Base-by-base conservation (phyloP, 2,797 vertebrate genomes). In the Avahi laniger region DNA sequence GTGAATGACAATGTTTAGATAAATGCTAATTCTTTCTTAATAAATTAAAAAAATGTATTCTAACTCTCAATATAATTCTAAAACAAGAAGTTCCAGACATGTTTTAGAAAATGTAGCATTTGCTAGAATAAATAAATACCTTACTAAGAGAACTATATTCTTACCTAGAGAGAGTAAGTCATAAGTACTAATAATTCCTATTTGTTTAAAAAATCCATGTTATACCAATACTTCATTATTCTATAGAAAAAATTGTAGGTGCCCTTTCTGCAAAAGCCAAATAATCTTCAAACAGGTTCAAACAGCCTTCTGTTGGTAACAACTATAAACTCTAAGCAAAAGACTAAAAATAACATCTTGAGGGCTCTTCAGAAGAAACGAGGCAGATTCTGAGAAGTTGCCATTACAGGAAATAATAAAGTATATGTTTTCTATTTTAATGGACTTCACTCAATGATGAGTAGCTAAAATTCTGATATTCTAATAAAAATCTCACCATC, bases 91-190 rank as follows among this genome's bases (percentile, higher is more conserved):
- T 86, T 86, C 41, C 67, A 73, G 28, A 89, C 12, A 65, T 61
- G 15, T 33, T 82, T 65, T 83, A 17, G 63, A 92, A 96, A 94
- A 75, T 48, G 14, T 41, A 63, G 4, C 57, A 97, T 70, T 96
- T 93, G 6, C 33, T 12, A 90, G 33, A 83, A 73, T 67, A 84
- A 95, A 75, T 72, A 91, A 83, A 24, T 79, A 38, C 14, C 50
- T 57, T 57, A 8, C 11, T 41, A 72, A 93, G 10, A 87, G 65
- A 18, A 81, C 6, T 72, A 20, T 24, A 76, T 79, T 89, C 22
- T 61, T 85, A 79, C 80, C 33, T 70, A 75, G 30, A 91, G 18
- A 65, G 8, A 38, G 2, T n/a, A 67, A n/a, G 33, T 35, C 63
- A 80, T 59, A 93, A 70, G 17, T 89, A 92, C 38, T 50, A 69